Evolutionary conservation across 2,888 invertebrate species (phyloP).

Genomic region (Drosophila kuntzei): DNA sequence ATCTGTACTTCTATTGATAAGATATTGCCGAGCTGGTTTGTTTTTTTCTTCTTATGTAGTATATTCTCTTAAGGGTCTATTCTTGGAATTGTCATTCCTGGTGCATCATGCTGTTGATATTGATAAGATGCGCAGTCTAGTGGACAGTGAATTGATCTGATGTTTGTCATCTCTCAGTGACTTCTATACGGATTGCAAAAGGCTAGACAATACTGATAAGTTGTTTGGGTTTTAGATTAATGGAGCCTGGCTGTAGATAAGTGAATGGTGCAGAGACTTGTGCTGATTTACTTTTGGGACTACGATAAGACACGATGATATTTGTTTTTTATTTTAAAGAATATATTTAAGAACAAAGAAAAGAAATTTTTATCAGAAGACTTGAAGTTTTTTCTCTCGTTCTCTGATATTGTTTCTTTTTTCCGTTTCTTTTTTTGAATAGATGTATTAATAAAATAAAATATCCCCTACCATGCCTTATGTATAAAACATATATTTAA

Average conservation of each 20-base stretch:
- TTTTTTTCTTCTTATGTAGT: constrained; percentile 8
- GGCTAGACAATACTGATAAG: constrained; percentile 47
- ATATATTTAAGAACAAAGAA: not conserved
- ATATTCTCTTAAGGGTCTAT: constrained; percentile 23
- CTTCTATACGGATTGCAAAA: constrained; percentile 61
- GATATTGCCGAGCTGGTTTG: constrained; percentile 37
- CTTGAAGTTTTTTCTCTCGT: not conserved
- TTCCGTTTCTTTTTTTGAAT: not conserved
- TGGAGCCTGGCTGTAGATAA: constrained; percentile 25
- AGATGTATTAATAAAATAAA: not conserved
- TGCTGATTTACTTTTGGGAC: not conserved
- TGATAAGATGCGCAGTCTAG: constrained; percentile 49
- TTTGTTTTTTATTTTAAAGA: not conserved
- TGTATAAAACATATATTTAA: not conserved
- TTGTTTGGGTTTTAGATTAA: constrained; percentile 21
- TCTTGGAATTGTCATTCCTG: constrained; percentile 51
- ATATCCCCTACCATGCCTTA: not conserved
- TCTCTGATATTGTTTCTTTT: not conserved
- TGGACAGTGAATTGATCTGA: constrained; percentile 3
- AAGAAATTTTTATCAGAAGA: not conserved
- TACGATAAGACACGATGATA: constrained; percentile 21
- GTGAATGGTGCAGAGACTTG: constrained; percentile 37
- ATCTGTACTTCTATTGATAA: constrained; percentile 44
- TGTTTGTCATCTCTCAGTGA: constrained; percentile 19
- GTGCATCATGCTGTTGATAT: constrained; percentile 43